Evolutionary conservation across 1,140 invertebrate genomes (phyloP).

Genomic region (Oedothorax gibbosus): DNA sequence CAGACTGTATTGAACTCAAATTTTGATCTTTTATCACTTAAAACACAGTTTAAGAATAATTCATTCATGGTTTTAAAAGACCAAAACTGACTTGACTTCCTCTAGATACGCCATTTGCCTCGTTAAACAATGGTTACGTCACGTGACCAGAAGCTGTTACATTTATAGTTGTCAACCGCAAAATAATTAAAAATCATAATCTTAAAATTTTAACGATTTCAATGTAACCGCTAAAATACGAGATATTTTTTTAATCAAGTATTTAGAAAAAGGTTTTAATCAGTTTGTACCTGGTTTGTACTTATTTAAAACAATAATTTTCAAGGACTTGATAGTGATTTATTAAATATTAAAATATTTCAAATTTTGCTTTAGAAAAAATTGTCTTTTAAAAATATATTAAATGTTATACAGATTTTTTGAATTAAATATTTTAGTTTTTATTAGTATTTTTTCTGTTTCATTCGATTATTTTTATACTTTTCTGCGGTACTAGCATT

Average conservation of each 20-base stretch:
- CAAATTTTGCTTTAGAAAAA: too few relatives aligned
- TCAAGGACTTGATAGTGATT: too few relatives aligned
- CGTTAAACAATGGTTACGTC: constrained; percentile 54
- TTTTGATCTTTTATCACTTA: not conserved
- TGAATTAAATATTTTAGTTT: not conserved
- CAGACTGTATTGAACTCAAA: constrained; percentile 2
- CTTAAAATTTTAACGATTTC: too few relatives aligned
- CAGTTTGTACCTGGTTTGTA: too few relatives aligned
- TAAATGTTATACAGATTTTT: too few relatives aligned
- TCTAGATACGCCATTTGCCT: constrained; percentile 57
- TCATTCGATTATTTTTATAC: not conserved
- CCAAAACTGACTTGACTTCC: constrained; percentile 30
- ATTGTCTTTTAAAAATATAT: too few relatives aligned
- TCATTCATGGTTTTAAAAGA: constrained; percentile 57
- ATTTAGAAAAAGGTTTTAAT: too few relatives aligned
- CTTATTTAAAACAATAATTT: too few relatives aligned
- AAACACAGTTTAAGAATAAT: constrained; percentile 19
- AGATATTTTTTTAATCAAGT: too few relatives aligned
- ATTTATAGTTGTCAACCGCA: constrained; percentile 15
- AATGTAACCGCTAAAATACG: too few relatives aligned
- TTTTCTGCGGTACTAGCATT: constrained; percentile 16
- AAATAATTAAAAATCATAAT: not conserved
- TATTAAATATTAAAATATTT: too few relatives aligned
- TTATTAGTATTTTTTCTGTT: not conserved
- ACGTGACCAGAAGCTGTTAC: constrained; percentile 55